Evolutionary conservation across 2,797 vertebrate species (phyloP), one percentile per base, ranked within the genome.

Genomic region (Bryconaethiops microstoma): DNA sequence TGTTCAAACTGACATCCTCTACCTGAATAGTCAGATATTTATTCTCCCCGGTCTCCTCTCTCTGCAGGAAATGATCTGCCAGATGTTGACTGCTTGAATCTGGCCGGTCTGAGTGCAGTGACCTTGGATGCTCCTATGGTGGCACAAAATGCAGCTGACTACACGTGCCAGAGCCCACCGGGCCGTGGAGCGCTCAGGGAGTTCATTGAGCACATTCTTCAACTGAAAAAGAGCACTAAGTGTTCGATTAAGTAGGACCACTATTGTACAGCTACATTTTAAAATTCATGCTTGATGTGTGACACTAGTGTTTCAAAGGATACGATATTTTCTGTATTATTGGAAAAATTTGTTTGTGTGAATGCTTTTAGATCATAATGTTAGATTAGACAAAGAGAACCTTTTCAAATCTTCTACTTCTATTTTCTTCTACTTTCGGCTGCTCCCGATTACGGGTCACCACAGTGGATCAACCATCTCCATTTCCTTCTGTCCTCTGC

Each of bases 131-230:
- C 94, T 16, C 95, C 95, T 0, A 29, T 80, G 0, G 73, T 88
- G 0, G 94, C 94, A 60, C 89, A 92, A 52, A 95, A 95, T 3
- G 94, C 95, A 0, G 93, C 96, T 0, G 95, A 93, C 21, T 98
- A 97, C 82, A 91, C 93, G 0, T 98, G 98, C 83, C 91, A 72
- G 76, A 86, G 78, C 0, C 39, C 0, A 0, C 95, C 95, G 0
- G 97, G 97, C 1, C 87, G 69, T 0, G 96, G 97, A 0, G 96
- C 96, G 0, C 52, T 97, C 74, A 86, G 94, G 21, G 96, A 99
- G 90, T 98, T 99, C 1, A 90, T 93, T 0, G 95, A 98, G 2
- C 93, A 97, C 91, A 94, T 99, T 52, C 93, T 95, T 17, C 90
- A 94, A 21, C 90, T 96, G 54, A 92, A 94, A 48, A 90, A 95